Evolutionary conservation across 2,797 vertebrate species (phyloP).

Genomic region (Hemibagrus guttatus): DNA sequence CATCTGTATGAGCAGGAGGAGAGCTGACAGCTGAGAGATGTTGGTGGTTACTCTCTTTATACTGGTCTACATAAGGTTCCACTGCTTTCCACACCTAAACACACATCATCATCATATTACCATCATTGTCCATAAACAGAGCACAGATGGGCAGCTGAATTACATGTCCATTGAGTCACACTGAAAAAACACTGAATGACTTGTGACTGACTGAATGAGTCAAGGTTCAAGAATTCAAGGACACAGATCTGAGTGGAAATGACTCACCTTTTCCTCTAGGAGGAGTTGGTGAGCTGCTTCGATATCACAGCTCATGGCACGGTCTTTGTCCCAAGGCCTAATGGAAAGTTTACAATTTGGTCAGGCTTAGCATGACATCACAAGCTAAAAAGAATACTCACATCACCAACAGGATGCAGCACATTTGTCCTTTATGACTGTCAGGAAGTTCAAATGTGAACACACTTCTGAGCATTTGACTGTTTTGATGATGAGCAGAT

Average conservation of each 20-base stretch:
- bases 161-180: not conserved
- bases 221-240: not conserved
- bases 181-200: not conserved
- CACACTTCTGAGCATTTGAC: slow-evolving; percentile 80
- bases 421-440: not conserved
- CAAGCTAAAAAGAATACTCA: not conserved
- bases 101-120: not conserved
- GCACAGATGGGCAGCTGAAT: not conserved
- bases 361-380: not conserved
- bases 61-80: slow-evolving; percentile 16
- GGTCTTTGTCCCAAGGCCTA: slow-evolving; percentile 96
- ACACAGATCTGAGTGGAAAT: not conserved
- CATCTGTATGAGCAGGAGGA: not conserved
- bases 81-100: slow-evolving; percentile 39
- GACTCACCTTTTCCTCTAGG: slow-evolving; percentile 86
- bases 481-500: slow-evolving; percentile 54
- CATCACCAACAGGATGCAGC: slow-evolving; percentile 8
- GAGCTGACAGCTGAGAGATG: not conserved
- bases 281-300: slow-evolving; percentile 88
- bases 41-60: not conserved
- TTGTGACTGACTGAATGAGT: not conserved
- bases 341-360: not conserved
- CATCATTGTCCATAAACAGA: not conserved
- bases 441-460: not conserved
- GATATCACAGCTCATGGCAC: slow-evolving; percentile 94